These are phyloP conservation scores for Agapornis roseicollis DNA, from an alignment of 2,113 vertebrate species.

Conservation along the genomic window DNA sequence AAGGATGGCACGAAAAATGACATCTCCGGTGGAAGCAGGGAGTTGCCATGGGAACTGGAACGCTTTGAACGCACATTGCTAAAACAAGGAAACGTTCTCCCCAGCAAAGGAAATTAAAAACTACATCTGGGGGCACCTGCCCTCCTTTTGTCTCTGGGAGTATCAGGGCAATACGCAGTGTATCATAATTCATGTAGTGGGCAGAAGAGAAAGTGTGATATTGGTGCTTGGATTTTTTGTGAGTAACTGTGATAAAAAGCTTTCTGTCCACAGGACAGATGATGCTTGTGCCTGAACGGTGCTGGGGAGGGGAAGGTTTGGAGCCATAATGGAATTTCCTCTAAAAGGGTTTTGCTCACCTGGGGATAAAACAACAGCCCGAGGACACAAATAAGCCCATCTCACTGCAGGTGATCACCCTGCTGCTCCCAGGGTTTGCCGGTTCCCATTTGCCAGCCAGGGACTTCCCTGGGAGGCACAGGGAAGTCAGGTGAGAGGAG, in stretches of 20 bases:
- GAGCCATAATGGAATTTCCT: background rate
- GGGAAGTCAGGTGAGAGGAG: background rate
- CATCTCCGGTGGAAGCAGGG: conserved; percentile 28
- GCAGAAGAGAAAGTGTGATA: background rate
- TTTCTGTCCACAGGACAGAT: background rate
- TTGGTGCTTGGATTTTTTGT: background rate
- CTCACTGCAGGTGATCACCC: accelerated
- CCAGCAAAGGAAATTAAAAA: conserved; percentile 57
- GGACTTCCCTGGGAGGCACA: background rate
- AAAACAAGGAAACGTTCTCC: conserved; percentile 49
- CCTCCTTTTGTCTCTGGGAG: conserved; percentile 6
- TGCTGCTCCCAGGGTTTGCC: background rate
- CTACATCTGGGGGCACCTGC: conserved; percentile 44
- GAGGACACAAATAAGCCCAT: background rate
- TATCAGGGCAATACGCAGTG: background rate
- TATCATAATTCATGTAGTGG: background rate
- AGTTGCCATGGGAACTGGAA: conserved; percentile 60
- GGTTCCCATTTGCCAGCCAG: background rate
- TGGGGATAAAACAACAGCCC: background rate
- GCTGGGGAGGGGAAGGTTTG: background rate
- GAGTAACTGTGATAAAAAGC: background rate
- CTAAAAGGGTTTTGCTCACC: background rate
- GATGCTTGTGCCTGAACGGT: background rate
- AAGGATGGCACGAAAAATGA: conserved; percentile 53
- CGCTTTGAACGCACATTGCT: conserved; percentile 3